Evolutionary conservation across 2,113 vertebrate species (phyloP), one percentile per base, ranked within the genome.

Genomic region (Verasper variegatus): DNA sequence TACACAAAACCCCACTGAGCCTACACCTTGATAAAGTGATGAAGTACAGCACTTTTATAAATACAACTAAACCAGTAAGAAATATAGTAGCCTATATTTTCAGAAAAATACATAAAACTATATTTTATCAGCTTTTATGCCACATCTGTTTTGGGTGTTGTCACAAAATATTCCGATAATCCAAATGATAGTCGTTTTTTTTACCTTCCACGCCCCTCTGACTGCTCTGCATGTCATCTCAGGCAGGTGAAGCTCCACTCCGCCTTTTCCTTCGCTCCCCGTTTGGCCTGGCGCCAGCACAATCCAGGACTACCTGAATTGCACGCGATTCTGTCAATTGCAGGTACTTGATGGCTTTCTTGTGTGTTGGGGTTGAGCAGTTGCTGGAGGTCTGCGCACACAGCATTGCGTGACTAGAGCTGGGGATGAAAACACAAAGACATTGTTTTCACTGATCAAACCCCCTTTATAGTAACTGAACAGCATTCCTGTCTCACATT

Each of bases 401-500:
- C 80, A 87, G 88, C 87, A 75, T 94, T 94, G 95, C 93, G 95
- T 95, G 94, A 95, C 94, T 93, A 89, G 90, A 87, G 91, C 88
- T 79, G 40, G 68, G 80, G 88, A 90, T 82, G 86, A 90, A 94
- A 94, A 95, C 94, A 94, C 95, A 92, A 93, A 93, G 94, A 91
- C 91, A 87, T 91, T 92, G 94, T 93, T 90, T 92, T 90, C 83
- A 76, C 90, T 84, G 91, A 93, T 93, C 91, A 93, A 93, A 94
- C 92, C 90, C 93, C 89, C 89, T 92, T 94, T 92, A 94, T 93
- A 83, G 90, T 81, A 92, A 93, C 92, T 89, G 90, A 87, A 92
- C 94, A 71, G 91, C 95, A 94, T 96, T 96, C 95, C 95, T 93
- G 92, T 83, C 92, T 93, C 80, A 0, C 95, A 95, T 96, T 96